Evolutionary conservation across 1,140 invertebrate genomes (phyloP).

Genomic region (Drosophila tsacasi): DNA sequence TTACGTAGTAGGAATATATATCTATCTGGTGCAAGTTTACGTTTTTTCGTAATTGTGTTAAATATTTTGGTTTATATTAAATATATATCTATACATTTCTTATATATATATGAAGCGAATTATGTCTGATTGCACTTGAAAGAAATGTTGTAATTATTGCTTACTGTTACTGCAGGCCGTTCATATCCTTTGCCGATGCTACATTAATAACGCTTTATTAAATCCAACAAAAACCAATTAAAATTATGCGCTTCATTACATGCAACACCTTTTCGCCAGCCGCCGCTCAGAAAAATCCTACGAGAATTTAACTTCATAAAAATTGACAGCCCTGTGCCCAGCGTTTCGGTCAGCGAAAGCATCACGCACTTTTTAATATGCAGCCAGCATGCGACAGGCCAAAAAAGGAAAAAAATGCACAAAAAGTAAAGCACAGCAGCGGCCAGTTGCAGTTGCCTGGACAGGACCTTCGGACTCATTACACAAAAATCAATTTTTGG

Average conservation of each 20-base stretch:
- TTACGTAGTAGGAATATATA: no score
- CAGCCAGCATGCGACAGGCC: conserved; percentile 65
- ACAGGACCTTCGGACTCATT: conserved; percentile 73
- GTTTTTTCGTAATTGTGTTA: no score
- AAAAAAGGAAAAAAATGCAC: conserved; percentile 22
- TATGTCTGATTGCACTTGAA: background rate
- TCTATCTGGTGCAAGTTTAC: no score
- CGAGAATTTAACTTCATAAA: conserved; percentile 78
- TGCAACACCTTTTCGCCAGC: conserved; percentile 49
- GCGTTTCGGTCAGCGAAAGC: conserved; percentile 42
- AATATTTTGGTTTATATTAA: no score
- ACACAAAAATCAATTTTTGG: conserved; percentile 81
- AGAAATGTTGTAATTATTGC: background rate
- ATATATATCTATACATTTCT: no score
- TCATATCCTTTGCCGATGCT: background rate
- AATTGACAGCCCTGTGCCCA: conserved; percentile 72
- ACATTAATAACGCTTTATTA: conserved; percentile 46
- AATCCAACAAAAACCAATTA: conserved; percentile 67
- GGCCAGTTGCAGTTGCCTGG: conserved; percentile 31
- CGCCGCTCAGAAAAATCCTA: background rate
- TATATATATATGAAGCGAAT: background rate
- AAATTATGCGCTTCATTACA: conserved; percentile 76
- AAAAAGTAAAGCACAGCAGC: conserved; percentile 46
- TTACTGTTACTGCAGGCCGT: conserved; percentile 2
- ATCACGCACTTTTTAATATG: conserved; percentile 81